Base-by-base conservation (phyloP, 2,113 vertebrate species). In the Cheirogaleus medius region DNA sequence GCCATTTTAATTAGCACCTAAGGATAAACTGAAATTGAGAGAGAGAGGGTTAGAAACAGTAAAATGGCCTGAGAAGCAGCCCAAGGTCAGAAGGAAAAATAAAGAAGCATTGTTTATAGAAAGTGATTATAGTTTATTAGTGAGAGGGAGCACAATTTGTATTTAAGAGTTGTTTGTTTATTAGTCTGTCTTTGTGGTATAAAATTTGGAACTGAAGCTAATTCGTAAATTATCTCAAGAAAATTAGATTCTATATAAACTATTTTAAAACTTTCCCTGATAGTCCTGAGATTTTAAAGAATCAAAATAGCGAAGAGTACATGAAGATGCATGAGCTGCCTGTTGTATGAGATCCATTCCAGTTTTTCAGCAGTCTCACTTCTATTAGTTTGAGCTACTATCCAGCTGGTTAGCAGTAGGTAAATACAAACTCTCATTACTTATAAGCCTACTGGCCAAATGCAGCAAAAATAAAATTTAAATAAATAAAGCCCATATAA, bases 1-100 rank as follows among this genome's bases (percentile, higher is more conserved):
- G 98, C 92, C 98, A 98, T 97, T 98, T 97, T 98, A 98, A 98
- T 97, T 97, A 98, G 90, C 87, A 96, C 96, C 96, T 97, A 54
- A 92, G 94, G 92, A 97, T 90, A 96, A 95, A 47, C 64, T 92
- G 92, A 97, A 93, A 97, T 93, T 80, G 96, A 97, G 78, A 96
- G 83, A 96, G 83, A 95, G 90, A 95, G 39, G 32, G 18, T 49
- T 95, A 68, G 64, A 96, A 94, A 94, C 56, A 73, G 92, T 54
- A 71, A 91, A 93, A 90, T 77, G 80, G 80, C 92, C 95, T 18
- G 21, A 96, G 92, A 96, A 87, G n/a, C 52, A 94, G 92, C 87
- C 60, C 64, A 77, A 91, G 84, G 92, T 96, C 92, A 97, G 84
- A 82, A 37, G 27, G 37, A 89, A 96, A 60, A 76, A 95, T 52